Base-by-base conservation (phyloP, 2,113 vertebrate species). In the Xiphias gladius region DNA sequence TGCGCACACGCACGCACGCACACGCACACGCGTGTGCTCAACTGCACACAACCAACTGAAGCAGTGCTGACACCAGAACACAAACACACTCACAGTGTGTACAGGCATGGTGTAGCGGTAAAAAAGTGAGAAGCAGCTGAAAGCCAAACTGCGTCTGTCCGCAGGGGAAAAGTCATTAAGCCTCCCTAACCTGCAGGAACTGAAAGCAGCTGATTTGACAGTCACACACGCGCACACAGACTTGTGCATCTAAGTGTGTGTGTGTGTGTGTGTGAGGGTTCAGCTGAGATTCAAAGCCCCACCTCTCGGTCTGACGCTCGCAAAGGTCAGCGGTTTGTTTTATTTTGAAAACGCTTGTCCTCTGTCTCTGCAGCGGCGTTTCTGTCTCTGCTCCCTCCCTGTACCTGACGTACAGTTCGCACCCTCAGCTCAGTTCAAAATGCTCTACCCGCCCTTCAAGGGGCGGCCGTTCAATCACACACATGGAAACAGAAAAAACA, bases 101-200 rank as follows among this genome's bases (percentile, higher is more conserved):
- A 61, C 52, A 72, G 22, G 78, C 73, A 72, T 86, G 76, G 79
- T 82, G 84, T 64, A 82, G 81, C 76, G 57, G 73, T 76, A 71
- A 83, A 75, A n/a, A 85, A 86, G 71, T 76, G 86, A 89, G 85
- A 71, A 88, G 86, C 80, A 69, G 83, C 77, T 89, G 83, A 89
- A 87, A 88, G 82, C 82, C 88, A 88, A 90, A 88, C 80, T 88
- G 84, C 85, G 80, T 83, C 84, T 48, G 76, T 76, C 70, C 82
- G 79, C 86, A 65, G 41, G 80, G 85, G 82, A 70, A 69, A 74
- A 79, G 77, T 82, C 85, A 83, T 88, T 88, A 83, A 86, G 76
- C 35, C 64, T 41, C 10, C 28, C 17, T 54, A 83, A 76, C 57
- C 84, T 66, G 73, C 69, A 73, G 50, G 19, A 55, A 62, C 72